Base-by-base conservation (phyloP, 2,888 invertebrate genomes). In the Hypolimnas misippus region DNA sequence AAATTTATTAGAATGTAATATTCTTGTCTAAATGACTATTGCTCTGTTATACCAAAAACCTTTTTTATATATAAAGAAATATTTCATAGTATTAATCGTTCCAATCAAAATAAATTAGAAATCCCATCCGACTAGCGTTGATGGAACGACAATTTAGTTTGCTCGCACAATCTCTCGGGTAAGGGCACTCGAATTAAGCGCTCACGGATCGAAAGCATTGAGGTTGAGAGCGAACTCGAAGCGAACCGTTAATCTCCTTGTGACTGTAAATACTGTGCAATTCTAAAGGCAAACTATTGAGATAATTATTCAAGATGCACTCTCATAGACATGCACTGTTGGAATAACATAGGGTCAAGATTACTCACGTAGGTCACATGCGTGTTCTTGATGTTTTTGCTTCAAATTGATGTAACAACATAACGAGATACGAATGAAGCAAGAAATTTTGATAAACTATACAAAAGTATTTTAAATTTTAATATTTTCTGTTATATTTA, bases 191-290 rank as follows among this genome's bases (percentile, higher is more conserved):
- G 78, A 79, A 76, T 77, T 75, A 77, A 76, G 72, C 76, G 76
- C 72, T 73, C 73, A 67, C 73, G 73, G 82, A 81, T 80, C 80
- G 76, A 79, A 75, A 75, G 79, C 78, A 78, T 79, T 78, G 75
- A 75, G 76, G 72, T 74, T 68, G 69, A 62, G 84, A 84, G 49
- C 44, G 70, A n/a, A 82, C 76, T 65, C 62, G 51, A 58, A 65
- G 63, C 75, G 72, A 79, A 77, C 84, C 84, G 86, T 86, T 86
- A 86, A 77, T 78, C 49, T 46, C 46, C 80, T 78, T 73, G 56
- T 59, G 51, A 59, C 72, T 70, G 65, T 69, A 63, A 57, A 52
- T 51, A 55, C 58, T 55, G 56, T 58, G 38, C 53, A 46, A 63
- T 57, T 54, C 61, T 54, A 57, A 55, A 60, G 42, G 33, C 57